Evolutionary conservation across 2,888 invertebrate genomes (phyloP), one percentile per base, ranked within the genome.

Genomic region (Hybos culiciformis): DNA sequence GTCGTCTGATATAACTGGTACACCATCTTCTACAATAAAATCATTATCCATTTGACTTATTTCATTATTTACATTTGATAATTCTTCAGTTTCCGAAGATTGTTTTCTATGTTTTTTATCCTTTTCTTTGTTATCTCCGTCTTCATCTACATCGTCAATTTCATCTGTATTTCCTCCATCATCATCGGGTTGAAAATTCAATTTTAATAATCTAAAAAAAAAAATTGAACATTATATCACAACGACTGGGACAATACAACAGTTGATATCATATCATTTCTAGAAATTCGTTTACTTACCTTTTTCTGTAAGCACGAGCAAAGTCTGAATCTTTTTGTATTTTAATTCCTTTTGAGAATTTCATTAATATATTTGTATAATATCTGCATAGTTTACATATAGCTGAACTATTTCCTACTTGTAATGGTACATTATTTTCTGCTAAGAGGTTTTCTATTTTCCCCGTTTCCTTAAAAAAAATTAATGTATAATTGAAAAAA

Each of bases 331-430:
- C 64, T 53, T 68, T 70, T 50, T 55, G 63, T 58, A 57, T 71
- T 57, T 17, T 17, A 6, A 17, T 32, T 21, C 36, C 9, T 7
- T 19, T 21, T 36, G 36, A 37, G 3, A 74, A 77, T 46, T 83
- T 79, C 53, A 80, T 70, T 45, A 83, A 69, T 41, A 85, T 62
- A 47, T 80, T 75, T 52, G 80, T 79, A 65, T 82, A 87, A 62
- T 83, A 80, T 44, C 83, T 77, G 55, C 87, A 88, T 19, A 81
- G 66, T 66, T 86, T 87, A 66, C 88, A 88, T 34, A 87, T 77
- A 40, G 83, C 82, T 1, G 81, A 78, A 46, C 80, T 78, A 53
- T 78, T 59, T 2, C 67, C 61, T 54, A 87, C 68, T 53, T 70
- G 69, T 12, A 83, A 78, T 0, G 84, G 85, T 40, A 88, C 70